Evolutionary conservation across 2,797 vertebrate species (phyloP).

Genomic region (Allobates femoralis): DNA sequence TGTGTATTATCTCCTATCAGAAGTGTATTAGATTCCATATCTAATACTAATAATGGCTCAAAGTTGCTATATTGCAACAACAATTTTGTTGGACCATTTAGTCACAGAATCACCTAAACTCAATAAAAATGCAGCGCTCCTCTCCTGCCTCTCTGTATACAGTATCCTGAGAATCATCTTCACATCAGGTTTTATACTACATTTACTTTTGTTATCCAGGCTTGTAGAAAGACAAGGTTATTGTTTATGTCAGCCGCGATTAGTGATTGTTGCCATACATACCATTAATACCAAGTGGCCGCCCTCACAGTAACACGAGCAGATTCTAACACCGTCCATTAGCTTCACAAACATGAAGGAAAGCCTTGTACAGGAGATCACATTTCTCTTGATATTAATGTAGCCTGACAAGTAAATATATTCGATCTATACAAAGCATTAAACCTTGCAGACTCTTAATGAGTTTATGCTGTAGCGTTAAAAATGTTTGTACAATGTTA

Average conservation of each 20-base stretch:
- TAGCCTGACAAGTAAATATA: not conserved
- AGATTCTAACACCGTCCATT: not conserved
- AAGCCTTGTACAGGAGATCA: constrained; percentile 8
- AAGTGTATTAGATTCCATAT: too few relatives aligned
- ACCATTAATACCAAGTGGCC: not conserved
- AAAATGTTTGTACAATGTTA: too few relatives aligned
- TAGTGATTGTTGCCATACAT: not conserved
- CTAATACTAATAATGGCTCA: too few relatives aligned
- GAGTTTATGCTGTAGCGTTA: not conserved
- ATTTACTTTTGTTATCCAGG: not conserved
- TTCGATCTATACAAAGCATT: not conserved
- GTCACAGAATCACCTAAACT: too few relatives aligned
- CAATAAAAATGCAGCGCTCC: too few relatives aligned
- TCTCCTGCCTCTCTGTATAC: too few relatives aligned
- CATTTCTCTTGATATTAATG: not conserved
- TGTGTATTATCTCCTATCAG: too few relatives aligned
- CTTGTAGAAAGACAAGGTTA: not conserved
- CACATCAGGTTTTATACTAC: not conserved
- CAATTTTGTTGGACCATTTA: too few relatives aligned
- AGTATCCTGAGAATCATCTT: not conserved
- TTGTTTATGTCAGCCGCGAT: not conserved
- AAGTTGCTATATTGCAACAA: too few relatives aligned
- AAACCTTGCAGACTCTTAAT: not conserved
- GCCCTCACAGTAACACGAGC: not conserved
- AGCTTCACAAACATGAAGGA: not conserved